Conservation (phyloP, 2,113 vertebrate genomes). For the Illadopsis cleaveri region DNA sequence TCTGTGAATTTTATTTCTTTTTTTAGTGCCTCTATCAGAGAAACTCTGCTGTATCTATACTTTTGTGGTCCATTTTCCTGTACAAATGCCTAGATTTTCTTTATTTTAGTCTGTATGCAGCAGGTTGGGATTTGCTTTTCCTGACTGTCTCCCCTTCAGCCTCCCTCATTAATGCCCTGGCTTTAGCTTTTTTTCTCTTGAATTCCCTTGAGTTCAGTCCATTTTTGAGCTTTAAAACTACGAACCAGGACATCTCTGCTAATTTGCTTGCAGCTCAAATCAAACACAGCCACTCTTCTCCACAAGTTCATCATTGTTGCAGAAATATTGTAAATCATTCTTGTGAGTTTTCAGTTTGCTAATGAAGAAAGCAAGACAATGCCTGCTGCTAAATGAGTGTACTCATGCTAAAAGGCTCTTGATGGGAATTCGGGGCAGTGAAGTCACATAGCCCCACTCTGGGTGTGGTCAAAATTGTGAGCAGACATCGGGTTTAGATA, state of each 20-base stretch:
- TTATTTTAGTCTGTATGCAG: neutral
- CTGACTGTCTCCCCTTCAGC: neutral
- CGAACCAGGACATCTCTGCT: neutral
- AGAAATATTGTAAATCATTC: neutral
- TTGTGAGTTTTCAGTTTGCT: neutral
- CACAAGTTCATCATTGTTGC: neutral
- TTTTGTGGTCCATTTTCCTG: neutral
- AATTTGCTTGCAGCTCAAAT: neutral
- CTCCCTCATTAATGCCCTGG: neutral
- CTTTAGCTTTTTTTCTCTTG: neutral
- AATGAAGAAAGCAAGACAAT: constrained; percentile 45
- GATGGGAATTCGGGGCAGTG: constrained; percentile 15
- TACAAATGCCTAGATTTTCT: neutral
- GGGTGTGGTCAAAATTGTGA: constrained; percentile 47
- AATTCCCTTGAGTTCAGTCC: neutral
- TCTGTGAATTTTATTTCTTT: neutral
- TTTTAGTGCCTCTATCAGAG: neutral
- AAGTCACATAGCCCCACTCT: constrained; percentile 9
- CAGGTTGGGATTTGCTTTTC: constrained; percentile 13
- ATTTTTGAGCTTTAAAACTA: neutral
- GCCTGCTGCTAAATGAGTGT: neutral
- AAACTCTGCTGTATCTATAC: neutral
- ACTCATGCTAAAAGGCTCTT: constrained; percentile 15
- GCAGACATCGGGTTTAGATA: constrained; percentile 51
- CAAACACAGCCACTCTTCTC: neutral